A percentile compares a stretch with the other conserved stretches of the same genome.
phyloP scores from a whole-genome alignment of 2,113 vertebrate genomes.

The Labeo rohita region DNA sequence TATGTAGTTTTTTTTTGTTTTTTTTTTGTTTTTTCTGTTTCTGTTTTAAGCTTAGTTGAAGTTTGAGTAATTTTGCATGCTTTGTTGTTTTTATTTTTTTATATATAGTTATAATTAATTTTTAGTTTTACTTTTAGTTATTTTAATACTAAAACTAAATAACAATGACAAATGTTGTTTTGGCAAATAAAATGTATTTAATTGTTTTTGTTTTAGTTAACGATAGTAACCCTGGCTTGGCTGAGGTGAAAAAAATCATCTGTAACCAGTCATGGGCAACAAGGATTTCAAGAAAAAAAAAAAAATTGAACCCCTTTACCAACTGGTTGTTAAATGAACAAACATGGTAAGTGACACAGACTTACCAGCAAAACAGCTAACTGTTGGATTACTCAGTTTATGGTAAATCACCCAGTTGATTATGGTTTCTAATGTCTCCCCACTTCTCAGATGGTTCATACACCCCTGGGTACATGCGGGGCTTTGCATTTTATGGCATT shows the following conservation, averaged over 20 bases:
- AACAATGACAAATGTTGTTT: too few relatives aligned
- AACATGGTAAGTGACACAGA: not conserved
- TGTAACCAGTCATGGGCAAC: not conserved
- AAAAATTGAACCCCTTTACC: not conserved
- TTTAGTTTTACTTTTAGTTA: too few relatives aligned
- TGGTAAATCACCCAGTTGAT: not conserved
- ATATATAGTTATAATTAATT: too few relatives aligned
- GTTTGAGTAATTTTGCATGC: too few relatives aligned
- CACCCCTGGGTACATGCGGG: not conserved
- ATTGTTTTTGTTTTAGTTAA: too few relatives aligned
- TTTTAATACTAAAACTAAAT: too few relatives aligned
- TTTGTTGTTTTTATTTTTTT: too few relatives aligned
- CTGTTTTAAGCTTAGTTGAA: too few relatives aligned
- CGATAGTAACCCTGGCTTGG: not conserved
- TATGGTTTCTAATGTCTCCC: not conserved
- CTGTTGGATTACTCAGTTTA: not conserved
- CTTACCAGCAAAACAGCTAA: not conserved
- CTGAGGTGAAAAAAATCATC: not conserved
- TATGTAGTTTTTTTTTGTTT: too few relatives aligned
- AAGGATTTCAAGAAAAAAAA: not conserved
- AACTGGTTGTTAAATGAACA: not conserved
- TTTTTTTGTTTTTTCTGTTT: too few relatives aligned
- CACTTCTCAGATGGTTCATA: not conserved
- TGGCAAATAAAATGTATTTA: too few relatives aligned
- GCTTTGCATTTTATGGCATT: not conserved